Base-by-base conservation (phyloP, 2,888 invertebrate species). In the Drosophila buzzatii region DNA sequence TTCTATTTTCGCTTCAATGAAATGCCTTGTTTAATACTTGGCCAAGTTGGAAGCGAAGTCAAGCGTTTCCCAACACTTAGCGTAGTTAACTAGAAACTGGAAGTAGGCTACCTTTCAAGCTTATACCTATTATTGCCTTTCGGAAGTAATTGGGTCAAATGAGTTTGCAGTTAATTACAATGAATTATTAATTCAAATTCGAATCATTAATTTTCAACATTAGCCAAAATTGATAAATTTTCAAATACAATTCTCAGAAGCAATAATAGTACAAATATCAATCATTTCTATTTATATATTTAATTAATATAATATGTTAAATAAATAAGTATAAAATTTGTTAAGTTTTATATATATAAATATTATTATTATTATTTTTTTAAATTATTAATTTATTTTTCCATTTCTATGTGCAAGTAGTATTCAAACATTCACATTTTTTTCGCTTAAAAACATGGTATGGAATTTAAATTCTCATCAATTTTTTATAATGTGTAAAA, bases 11-110 rank as follows among this genome's bases (percentile, higher is more conserved):
- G 57, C 56, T 64, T 51, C 35, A 59, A 73, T 53, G 16, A 35
- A 14, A 0, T 20, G 37, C 41, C 37, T 52, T 51, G 23, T 53
- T 67, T 67, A 58, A 63, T 67, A 70, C 66, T 79, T 51, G 56
- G 16, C 31, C 44, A 39, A 37, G 12, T 55, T 23, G 53, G n/a
- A 39, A 39, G 12, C 12, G n/a, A 62, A 61, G 7, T 49, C 35
- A 55, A 55, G 47, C 47, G 31, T 20, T 23, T 53, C n/a, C 31
- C 35, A 58, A 47, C 35, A 65, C 65, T 64, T 42, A 18, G 9
- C 31, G 47, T 18, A 53, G 37, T 60, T 44, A 49, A 41, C 23
- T 39, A 12, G 23, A 16, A 39, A 44, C 18, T n/a, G n/a, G 41
- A 57, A 44, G 27, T 2, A 39, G 31, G n/a, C n/a, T 14, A n/a